Percentiles rank a stretch among this genome's conserved stretches.
These are phyloP conservation scores for Gyps fulvus DNA, from an alignment of 2,113 vertebrate genomes.

Conservation along the genomic window DNA sequence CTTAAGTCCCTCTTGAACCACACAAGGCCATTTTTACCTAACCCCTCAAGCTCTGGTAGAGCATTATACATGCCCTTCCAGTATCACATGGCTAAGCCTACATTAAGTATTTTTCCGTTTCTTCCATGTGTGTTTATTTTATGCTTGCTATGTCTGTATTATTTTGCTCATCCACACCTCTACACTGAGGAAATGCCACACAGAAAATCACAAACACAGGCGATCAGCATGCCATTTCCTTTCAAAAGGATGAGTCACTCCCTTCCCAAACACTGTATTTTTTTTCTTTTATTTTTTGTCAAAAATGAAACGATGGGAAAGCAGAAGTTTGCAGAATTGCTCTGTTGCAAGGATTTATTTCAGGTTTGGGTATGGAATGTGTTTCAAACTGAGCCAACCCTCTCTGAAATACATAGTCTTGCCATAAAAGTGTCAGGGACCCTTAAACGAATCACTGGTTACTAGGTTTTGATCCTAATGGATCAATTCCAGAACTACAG, in stretches of 20 bases:
- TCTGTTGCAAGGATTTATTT: conserved; percentile 53
- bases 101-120: not conserved
- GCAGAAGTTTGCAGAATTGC: conserved; percentile 4
- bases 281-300: not conserved
- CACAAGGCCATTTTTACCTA: not conserved
- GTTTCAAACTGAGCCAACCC: conserved; percentile 54
- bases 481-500: conserved; percentile 67
- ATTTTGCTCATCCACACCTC: not conserved
- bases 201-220: not conserved
- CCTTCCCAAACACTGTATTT: not conserved
- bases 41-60: not conserved
- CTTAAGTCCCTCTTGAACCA: not conserved
- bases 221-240: not conserved
- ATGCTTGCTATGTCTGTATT: not conserved
- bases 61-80: not conserved
- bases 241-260: not conserved
- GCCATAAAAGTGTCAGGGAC: conserved; percentile 63
- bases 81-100: not conserved
- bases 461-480: conserved; percentile 58
- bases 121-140: not conserved
- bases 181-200: not conserved
- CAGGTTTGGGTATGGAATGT: conserved; percentile 47
- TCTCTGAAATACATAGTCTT: conserved; percentile 28
- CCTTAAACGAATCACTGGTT: conserved; percentile 55
- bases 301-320: conserved; percentile 1